Percentiles rank a stretch among this genome's conserved stretches.
Conservation (phyloP, 1,140 invertebrate genomes). For the Eurosta solidaginis region DNA sequence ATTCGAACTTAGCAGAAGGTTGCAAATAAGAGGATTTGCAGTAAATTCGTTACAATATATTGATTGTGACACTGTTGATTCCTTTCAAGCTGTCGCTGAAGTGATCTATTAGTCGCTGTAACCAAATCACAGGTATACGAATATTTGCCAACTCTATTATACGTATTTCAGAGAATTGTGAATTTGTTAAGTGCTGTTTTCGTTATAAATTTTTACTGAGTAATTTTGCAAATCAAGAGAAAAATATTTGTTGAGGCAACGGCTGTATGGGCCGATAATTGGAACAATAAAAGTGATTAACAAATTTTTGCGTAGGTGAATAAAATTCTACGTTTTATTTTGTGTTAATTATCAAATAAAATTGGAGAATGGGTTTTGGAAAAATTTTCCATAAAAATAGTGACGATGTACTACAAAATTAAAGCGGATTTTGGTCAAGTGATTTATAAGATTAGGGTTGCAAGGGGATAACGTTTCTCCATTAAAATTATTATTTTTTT, state of each 20-base stretch:
- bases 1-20: too few species aligned
- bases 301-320: background rate
- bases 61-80: too few species aligned
- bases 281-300: background rate
- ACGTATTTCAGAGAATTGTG: background rate
- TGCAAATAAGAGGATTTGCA: too few species aligned
- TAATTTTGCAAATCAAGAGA: background rate
- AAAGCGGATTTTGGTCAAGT: too few species aligned
- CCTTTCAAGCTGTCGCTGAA: too few species aligned
- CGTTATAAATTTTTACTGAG: background rate
- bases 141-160: background rate
- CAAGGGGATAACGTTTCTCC: too few species aligned
- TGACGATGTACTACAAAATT: too few species aligned
- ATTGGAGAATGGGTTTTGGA: background rate
- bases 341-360: background rate
- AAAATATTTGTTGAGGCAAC: background rate
- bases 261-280: background rate
- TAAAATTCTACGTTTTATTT: background rate
- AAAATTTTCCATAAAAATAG: background rate
- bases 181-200: slow-evolving; percentile 9
- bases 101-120: too few species aligned
- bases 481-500: too few species aligned
- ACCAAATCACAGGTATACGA: too few species aligned
- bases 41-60: too few species aligned
- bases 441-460: too few species aligned